These are phyloP conservation scores for Pangasius djambal DNA, from an alignment of 2,797 vertebrate genomes.

Conservation along the genomic window DNA sequence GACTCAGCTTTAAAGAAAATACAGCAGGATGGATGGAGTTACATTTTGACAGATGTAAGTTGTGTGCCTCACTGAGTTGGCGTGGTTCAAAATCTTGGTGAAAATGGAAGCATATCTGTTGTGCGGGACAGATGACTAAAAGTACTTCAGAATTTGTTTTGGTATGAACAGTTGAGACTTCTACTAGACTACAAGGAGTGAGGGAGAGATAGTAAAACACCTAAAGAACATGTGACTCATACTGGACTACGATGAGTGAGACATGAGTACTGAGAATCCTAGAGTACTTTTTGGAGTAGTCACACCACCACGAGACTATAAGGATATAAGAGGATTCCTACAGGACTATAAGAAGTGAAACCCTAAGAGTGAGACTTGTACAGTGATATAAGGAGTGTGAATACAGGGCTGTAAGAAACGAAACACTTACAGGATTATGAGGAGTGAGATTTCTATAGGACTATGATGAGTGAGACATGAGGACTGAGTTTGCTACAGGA, in stretches of 20 bases:
- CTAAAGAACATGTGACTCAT: not conserved
- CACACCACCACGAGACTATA: not conserved
- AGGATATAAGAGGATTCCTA: not conserved
- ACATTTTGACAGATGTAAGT: not conserved
- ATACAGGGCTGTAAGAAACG: not conserved
- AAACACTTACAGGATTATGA: not conserved
- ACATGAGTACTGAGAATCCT: not conserved
- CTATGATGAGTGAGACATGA: not conserved
- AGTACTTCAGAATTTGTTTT: not conserved
- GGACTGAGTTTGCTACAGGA: not conserved
- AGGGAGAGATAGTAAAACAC: not conserved
- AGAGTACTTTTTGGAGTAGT: not conserved
- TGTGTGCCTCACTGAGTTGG: not conserved
- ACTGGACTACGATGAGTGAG: not conserved
- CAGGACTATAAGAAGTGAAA: conserved; percentile 3
- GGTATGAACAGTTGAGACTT: not conserved
- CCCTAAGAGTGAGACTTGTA: not conserved
- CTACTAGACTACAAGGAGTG: not conserved
- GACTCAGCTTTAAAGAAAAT: not conserved
- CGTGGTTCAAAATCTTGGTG: not conserved
- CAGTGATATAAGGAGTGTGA: not conserved
- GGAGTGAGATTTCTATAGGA: conserved; percentile 28
- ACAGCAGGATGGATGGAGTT: not conserved
- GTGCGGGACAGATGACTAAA: not conserved
- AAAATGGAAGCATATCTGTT: not conserved